Evolutionary conservation across 2,888 invertebrate genomes (phyloP).

Genomic region (Drosophila nigritarsus): DNA sequence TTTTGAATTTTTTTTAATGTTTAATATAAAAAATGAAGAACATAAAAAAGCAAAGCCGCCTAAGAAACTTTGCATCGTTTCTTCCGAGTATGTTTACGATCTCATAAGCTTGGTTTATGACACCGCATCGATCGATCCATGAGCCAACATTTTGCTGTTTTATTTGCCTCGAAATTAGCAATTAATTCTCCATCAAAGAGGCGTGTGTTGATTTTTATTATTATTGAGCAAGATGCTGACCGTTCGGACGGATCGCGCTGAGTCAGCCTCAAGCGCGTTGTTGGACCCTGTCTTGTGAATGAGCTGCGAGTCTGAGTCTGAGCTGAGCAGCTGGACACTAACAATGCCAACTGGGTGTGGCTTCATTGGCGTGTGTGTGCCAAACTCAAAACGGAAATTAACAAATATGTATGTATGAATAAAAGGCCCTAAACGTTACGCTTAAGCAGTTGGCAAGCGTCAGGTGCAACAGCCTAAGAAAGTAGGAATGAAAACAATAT

Average conservation of each 20-base stretch:
- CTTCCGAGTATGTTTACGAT: constrained; percentile 64
- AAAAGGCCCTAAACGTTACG: neutral
- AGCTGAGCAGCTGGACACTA: constrained; percentile 21
- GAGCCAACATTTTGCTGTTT: constrained; percentile 34
- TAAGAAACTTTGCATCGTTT: constrained; percentile 25
- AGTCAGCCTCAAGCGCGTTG: constrained; percentile 30
- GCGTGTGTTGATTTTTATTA: constrained; percentile 61
- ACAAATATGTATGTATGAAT: constrained; percentile 2
- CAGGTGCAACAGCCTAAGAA: constrained; percentile 44
- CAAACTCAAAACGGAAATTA: constrained; percentile 48
- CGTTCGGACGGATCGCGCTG: constrained; percentile 24
- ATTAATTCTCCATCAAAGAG: constrained; percentile 64
- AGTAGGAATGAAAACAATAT: neutral
- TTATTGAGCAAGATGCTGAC: constrained; percentile 35
- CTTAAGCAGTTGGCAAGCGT: constrained; percentile 19
- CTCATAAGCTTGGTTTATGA: constrained; percentile 73
- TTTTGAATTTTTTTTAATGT: constrained; percentile 29
- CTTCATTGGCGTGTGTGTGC: constrained; percentile 20
- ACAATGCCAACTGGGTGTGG: constrained; percentile 38
- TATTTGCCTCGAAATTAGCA: constrained; percentile 66
- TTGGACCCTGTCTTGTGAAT: constrained; percentile 21
- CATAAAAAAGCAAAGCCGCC: constrained; percentile 46
- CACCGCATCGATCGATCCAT: constrained; percentile 66
- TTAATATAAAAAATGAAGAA: constrained; percentile 50
- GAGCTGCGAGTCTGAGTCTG: neutral